Evolutionary conservation across 2,888 invertebrate genomes (phyloP).

Genomic region (Campoplex capitator): DNA sequence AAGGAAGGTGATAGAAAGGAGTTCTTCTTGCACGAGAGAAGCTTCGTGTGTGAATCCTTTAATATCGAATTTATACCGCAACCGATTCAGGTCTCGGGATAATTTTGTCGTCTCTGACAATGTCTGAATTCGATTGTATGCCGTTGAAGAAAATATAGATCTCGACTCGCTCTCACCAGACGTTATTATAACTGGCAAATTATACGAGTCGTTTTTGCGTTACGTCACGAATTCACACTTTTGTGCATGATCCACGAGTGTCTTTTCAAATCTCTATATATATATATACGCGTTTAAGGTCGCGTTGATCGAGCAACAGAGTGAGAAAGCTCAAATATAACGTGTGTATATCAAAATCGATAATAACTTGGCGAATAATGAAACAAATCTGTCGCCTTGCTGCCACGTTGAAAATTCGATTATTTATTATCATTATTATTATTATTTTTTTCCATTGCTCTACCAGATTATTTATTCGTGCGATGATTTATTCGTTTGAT

Average conservation of each 20-base stretch:
- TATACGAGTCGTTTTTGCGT: neutral
- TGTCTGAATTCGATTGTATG: slow-evolving; percentile 55
- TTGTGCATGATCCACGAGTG: neutral
- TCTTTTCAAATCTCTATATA: neutral
- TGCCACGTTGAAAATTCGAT: slow-evolving; percentile 7
- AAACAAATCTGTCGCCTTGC: slow-evolving; percentile 27
- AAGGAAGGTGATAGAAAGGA: neutral
- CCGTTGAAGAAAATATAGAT: slow-evolving; percentile 37
- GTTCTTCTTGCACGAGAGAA: neutral
- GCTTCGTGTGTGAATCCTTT: slow-evolving; percentile 8
- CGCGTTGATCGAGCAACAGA: neutral
- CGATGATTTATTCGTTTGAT: neutral
- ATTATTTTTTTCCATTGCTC: neutral
- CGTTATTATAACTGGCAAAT: slow-evolving; percentile 1
- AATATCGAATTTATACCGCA: neutral
- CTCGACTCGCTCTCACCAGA: slow-evolving; percentile 22
- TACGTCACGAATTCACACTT: slow-evolving; percentile 37
- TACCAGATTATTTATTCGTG: neutral
- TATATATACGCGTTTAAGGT: neutral
- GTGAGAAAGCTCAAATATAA: neutral
- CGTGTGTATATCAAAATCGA: slow-evolving; percentile 30
- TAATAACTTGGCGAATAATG: slow-evolving; percentile 28
- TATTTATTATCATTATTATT: neutral
- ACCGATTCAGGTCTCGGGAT: slow-evolving; percentile 41
- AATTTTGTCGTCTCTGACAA: slow-evolving; percentile 54